Conservation (phyloP, 2,888 invertebrate species). For the Bellardia pandia region DNA sequence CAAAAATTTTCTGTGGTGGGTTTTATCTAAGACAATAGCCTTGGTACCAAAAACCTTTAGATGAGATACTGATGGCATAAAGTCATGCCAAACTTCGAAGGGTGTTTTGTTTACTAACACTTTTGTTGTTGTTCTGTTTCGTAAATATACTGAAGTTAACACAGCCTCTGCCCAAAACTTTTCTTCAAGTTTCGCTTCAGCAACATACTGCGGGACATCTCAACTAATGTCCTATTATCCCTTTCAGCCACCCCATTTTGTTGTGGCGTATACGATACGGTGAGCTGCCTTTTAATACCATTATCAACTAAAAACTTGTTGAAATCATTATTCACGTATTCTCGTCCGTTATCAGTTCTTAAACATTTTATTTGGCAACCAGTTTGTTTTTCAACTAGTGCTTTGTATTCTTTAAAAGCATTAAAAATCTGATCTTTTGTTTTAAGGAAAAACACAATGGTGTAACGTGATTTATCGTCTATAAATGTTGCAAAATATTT, state of each 20-base stretch:
- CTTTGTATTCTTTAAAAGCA: conserved; percentile 65
- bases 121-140: conserved; percentile 31
- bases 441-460: neutral
- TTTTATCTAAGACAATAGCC: conserved; percentile 55
- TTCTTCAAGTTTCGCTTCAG: conserved; percentile 21
- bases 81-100: conserved; percentile 25
- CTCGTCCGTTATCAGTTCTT: conserved; percentile 62
- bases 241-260: neutral
- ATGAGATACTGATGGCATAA: conserved; percentile 47
- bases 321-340: conserved; percentile 59
- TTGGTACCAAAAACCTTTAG: conserved; percentile 61
- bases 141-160: conserved; percentile 17
- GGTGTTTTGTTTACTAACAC: conserved; percentile 21
- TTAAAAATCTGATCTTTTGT: conserved; percentile 12
- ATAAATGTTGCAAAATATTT: conserved; percentile 67
- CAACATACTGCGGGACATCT: conserved; percentile 21
- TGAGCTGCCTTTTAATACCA: conserved; percentile 63
- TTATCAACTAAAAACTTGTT: conserved; percentile 43
- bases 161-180: conserved; percentile 22
- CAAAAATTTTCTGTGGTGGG: conserved; percentile 14
- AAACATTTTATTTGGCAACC: conserved; percentile 63
- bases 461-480: conserved; percentile 59
- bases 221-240: neutral
- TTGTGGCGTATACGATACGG: conserved; percentile 61
- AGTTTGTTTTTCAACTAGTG: conserved; percentile 60